Conservation (phyloP, 2,113 vertebrate genomes). For the Grallaria varia region DNA sequence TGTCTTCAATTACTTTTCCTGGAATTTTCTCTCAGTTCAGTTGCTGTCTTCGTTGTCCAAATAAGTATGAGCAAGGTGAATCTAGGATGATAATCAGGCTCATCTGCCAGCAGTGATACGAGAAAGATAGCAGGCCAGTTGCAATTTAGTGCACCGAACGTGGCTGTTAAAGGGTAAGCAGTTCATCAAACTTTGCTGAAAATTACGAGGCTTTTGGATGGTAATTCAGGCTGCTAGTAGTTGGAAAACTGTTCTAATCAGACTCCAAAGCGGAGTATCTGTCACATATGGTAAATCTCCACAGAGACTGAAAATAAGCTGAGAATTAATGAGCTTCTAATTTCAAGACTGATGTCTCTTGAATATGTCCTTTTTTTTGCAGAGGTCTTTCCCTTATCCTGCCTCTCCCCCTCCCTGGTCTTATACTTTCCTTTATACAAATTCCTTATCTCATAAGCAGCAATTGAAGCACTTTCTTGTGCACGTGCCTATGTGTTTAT, state of each 20-base stretch:
- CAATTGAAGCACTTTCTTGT: not conserved
- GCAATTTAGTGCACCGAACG: not conserved
- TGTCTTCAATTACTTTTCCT: slow-evolving; percentile 22
- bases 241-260: not conserved
- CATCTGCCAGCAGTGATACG: slow-evolving; percentile 1
- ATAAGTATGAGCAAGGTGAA: not conserved
- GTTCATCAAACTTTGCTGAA: slow-evolving; percentile 9
- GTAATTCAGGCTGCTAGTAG: not conserved
- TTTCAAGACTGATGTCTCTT: slow-evolving; percentile 8
- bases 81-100: not conserved
- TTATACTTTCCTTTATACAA: not conserved
- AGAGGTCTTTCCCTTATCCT: not conserved
- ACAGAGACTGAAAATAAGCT: slow-evolving; percentile 18
- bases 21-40: slow-evolving; percentile 39
- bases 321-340: slow-evolving; percentile 57
- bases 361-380: not conserved
- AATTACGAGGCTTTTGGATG: not conserved
- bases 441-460: not conserved
- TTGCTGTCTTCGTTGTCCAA: slow-evolving; percentile 48
- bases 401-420: not conserved
- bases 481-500: not conserved
- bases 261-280: not conserved
- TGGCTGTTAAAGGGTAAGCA: not conserved
- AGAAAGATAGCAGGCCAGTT: not conserved
- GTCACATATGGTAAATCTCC: slow-evolving; percentile 28